Percentiles rank a stretch among this genome's conserved stretches.
Conservation (phyloP, 1,140 invertebrate genomes). For the Zophobas morio region DNA sequence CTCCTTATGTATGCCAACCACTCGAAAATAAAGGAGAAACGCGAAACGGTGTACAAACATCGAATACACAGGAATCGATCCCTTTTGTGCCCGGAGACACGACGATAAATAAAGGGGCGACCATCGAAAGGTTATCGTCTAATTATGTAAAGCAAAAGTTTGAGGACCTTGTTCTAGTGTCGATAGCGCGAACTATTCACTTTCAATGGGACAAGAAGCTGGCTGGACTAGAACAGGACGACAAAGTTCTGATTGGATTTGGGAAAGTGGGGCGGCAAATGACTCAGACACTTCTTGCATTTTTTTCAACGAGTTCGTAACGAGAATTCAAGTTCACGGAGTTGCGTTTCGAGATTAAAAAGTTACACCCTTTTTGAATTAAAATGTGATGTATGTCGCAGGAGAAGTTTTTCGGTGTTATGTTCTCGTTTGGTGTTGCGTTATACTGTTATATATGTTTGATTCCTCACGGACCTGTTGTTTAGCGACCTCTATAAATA, state of each 20-base stretch:
- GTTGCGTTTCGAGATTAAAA: too few relatives aligned
- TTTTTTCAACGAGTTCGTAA: too few relatives aligned
- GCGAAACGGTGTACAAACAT: slow-evolving; percentile 9
- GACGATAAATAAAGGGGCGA: slow-evolving; percentile 11
- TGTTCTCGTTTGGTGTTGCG: too few relatives aligned
- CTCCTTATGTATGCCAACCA: slow-evolving; percentile 10
- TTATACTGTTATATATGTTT: too few relatives aligned
- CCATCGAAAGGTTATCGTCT: background rate
- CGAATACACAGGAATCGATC: background rate
- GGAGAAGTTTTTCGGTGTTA: too few relatives aligned
- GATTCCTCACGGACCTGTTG: too few relatives aligned
- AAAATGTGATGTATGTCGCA: too few relatives aligned
- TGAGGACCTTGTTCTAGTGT: background rate
- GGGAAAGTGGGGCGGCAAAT: background rate
- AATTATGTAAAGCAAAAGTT: background rate
- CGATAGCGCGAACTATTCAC: background rate
- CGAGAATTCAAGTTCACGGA: too few relatives aligned
- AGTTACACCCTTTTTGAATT: too few relatives aligned
- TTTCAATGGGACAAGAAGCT: background rate
- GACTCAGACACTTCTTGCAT: too few relatives aligned
- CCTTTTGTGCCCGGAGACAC: slow-evolving; percentile 15
- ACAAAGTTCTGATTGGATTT: background rate
- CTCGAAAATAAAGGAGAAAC: slow-evolving; percentile 25
- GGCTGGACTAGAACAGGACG: background rate
- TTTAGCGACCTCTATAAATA: too few relatives aligned